Conservation (phyloP, 1,140 invertebrate species). For the Aphaenogaster rudis region DNA sequence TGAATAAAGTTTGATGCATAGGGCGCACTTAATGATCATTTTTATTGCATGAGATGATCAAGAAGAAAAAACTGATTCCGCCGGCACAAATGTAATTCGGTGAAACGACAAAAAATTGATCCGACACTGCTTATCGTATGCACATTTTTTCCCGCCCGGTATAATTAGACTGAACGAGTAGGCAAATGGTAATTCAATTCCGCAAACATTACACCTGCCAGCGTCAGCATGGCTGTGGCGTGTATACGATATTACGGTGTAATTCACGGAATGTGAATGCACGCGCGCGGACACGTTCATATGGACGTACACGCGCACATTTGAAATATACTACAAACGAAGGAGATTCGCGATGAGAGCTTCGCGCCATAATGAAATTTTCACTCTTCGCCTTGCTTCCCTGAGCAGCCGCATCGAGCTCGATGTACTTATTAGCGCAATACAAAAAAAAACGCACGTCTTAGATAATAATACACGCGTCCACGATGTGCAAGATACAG, state of each 20-base stretch:
- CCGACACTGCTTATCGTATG: background rate
- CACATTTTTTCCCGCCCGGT: background rate
- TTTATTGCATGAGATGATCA: background rate
- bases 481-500: background rate
- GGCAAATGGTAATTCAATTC: slow-evolving; percentile 55
- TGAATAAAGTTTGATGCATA: background rate
- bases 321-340: slow-evolving; percentile 4
- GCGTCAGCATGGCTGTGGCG: slow-evolving; percentile 18
- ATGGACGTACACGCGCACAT: background rate
- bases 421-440: background rate
- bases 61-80: background rate
- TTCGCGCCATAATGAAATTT: slow-evolving; percentile 16
- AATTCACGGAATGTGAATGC: slow-evolving; percentile 25
- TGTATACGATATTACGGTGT: slow-evolving; percentile 39
- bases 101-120: slow-evolving; percentile 7
- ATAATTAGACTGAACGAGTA: slow-evolving; percentile 48
- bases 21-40: background rate
- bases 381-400: background rate
- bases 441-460: slow-evolving; percentile 6
- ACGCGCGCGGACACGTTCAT: background rate
- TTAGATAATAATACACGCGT: background rate
- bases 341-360: background rate
- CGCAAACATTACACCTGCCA: slow-evolving; percentile 54
- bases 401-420: background rate
- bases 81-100: background rate